Conservation (phyloP, 2,113 vertebrate species). For the Ranitomeya variabilis region DNA sequence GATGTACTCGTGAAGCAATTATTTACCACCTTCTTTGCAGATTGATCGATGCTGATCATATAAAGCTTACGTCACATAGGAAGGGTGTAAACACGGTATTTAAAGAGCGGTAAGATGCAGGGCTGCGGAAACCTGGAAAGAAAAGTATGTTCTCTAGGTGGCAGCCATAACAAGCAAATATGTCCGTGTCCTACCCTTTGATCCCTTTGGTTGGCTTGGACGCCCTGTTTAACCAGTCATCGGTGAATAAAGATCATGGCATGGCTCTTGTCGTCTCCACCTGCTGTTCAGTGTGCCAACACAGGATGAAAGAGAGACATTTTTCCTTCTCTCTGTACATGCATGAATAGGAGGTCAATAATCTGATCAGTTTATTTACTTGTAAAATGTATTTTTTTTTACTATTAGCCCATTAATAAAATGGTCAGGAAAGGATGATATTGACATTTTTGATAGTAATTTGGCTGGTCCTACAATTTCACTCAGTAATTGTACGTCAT, state of each 20-base stretch:
- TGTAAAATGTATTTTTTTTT: too few species aligned
- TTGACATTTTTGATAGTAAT: too few species aligned
- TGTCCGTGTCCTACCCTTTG: background rate
- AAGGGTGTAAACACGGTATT: background rate
- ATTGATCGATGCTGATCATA: constrained; percentile 11
- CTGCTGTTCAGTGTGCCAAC: constrained; percentile 1
- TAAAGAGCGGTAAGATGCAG: background rate
- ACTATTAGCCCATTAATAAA: too few species aligned
- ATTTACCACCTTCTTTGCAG: background rate
- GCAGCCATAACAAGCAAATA: background rate
- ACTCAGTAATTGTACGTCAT: too few species aligned
- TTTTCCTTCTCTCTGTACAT: background rate
- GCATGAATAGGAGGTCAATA: too few species aligned
- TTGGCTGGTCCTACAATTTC: too few species aligned
- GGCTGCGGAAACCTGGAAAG: background rate
- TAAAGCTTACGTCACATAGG: background rate
- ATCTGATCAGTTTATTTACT: too few species aligned
- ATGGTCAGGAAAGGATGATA: too few species aligned
- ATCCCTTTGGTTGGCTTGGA: background rate
- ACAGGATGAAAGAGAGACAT: background rate
- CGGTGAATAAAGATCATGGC: constrained; percentile 11
- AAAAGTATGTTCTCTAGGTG: constrained; percentile 7
- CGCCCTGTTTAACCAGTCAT: background rate
- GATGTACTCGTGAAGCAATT: background rate
- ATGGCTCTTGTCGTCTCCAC: background rate